Percentiles rank a stretch among this genome's conserved stretches.
phyloP scores from a whole-genome alignment of 1,140 invertebrate species.

The Zaprionus lachaisei region DNA sequence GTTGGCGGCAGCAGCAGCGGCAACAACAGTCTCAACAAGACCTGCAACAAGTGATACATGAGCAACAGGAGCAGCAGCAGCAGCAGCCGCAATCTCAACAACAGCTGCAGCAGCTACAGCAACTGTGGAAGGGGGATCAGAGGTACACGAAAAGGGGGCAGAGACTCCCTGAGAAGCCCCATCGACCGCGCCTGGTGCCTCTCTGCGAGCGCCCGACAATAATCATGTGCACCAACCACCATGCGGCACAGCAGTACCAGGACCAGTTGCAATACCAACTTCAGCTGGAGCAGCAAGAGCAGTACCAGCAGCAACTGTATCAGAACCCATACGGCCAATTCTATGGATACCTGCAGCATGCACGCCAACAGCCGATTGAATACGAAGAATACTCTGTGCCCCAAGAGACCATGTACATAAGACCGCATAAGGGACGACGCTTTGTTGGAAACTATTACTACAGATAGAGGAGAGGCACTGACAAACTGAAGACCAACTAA shows the following conservation, averaged over 20 bases:
- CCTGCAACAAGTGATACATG: not conserved
- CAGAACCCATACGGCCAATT: not conserved
- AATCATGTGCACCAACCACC: constrained; percentile 23
- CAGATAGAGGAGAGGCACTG: constrained; percentile 6
- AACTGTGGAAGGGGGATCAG: not conserved
- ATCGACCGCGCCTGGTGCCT: constrained; percentile 13
- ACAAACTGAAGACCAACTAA: not conserved
- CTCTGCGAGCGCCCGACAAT: constrained; percentile 41
- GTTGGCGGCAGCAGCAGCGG: not conserved
- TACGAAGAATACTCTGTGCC: constrained; percentile 31
- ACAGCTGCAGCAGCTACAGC: not conserved
- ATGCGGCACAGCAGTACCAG: constrained; percentile 21
- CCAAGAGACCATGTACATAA: constrained; percentile 1
- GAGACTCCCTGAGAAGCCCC: not conserved
- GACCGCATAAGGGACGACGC: constrained; percentile 6
- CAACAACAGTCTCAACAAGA: not conserved
- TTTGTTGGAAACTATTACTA: constrained; percentile 72
- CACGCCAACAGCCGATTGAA: not conserved
- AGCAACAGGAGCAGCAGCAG: not conserved
- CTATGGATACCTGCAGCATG: not conserved
- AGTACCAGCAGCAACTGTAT: constrained; percentile 14
- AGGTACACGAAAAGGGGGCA: too few species aligned
- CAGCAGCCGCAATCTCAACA: not conserved
- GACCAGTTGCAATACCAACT: constrained; percentile 34
- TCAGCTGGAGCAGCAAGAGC: constrained; percentile 10